phyloP scores from a whole-genome alignment of 1,140 invertebrate genomes.

The Drosophila pseudoananassae region DNA sequence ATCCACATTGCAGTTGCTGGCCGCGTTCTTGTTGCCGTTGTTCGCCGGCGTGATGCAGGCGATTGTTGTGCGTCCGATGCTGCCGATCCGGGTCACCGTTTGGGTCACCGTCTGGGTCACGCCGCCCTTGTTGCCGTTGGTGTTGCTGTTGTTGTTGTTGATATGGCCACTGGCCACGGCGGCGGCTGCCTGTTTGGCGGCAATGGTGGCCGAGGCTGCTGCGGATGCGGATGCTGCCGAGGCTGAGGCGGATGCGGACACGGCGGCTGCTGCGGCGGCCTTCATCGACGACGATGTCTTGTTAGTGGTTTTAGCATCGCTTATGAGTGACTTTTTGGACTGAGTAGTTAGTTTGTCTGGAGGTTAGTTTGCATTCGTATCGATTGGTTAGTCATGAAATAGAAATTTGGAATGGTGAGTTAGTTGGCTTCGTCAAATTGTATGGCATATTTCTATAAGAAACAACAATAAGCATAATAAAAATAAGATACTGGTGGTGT shows the following conservation, averaged over 20 bases:
- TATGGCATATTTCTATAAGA: not conserved
- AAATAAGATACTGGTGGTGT: conserved; percentile 32
- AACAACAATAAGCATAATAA: conserved; percentile 10
- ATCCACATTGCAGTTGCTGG: conserved; percentile 73
- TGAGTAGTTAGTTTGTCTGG: conserved; percentile 75
- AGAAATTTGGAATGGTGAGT: conserved; percentile 53
- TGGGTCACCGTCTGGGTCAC: conserved; percentile 55
- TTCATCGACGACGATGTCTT: conserved; percentile 36
- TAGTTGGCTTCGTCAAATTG: conserved; percentile 39
- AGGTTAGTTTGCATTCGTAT: conserved; percentile 38
- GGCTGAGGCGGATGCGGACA: conserved; percentile 22
- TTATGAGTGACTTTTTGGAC: conserved; percentile 63
- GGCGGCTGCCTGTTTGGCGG: conserved; percentile 3
- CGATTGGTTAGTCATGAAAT: conserved; percentile 57
- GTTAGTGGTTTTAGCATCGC: conserved; percentile 69
- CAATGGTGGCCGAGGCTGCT: not conserved
- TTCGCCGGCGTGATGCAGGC: conserved; percentile 71
- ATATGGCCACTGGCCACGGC: conserved; percentile 33
- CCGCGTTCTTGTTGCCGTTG: conserved; percentile 51
- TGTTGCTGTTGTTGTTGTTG: conserved; percentile 44
- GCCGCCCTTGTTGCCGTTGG: conserved; percentile 9
- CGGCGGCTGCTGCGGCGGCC: conserved; percentile 8
- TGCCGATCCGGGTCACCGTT: conserved; percentile 75
- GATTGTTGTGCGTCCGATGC: conserved; percentile 79
- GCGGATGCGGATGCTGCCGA: conserved; percentile 8